Evolutionary conservation across 1,140 invertebrate species (phyloP).

Genomic region (Eueides isabella): DNA sequence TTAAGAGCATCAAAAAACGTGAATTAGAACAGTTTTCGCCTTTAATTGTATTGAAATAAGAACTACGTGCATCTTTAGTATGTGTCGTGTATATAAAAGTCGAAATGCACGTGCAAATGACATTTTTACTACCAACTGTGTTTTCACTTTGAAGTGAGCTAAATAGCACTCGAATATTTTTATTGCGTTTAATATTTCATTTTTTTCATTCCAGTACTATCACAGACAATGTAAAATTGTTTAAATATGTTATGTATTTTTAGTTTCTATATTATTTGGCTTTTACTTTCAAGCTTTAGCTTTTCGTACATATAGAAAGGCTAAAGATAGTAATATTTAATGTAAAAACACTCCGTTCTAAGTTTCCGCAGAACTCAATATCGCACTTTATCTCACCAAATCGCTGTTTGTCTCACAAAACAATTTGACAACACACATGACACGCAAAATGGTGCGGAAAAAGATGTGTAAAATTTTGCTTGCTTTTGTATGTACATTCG

Average conservation of each 20-base stretch:
- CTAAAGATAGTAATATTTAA: no score
- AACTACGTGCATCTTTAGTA: slow-evolving; percentile 6
- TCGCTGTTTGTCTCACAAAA: no score
- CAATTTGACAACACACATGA: no score
- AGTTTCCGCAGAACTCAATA: no score
- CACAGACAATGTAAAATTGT: slow-evolving; percentile 7
- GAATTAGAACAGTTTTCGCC: slow-evolving; percentile 17
- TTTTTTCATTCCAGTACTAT: background rate
- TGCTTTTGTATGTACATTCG: no score
- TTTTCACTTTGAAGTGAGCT: slow-evolving; percentile 40
- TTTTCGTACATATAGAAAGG: no score
- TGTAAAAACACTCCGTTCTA: no score
- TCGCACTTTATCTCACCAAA: no score
- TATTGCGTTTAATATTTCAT: slow-evolving; percentile 28
- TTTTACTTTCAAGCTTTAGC: no score
- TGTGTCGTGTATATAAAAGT: slow-evolving; percentile 29
- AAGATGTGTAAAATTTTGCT: no score
- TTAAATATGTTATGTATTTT: no score
- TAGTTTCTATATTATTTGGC: background rate
- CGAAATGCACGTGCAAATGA: slow-evolving; percentile 53
- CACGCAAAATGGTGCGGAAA: no score
- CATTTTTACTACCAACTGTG: slow-evolving; percentile 49
- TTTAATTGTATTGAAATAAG: slow-evolving; percentile 25
- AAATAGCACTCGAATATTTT: slow-evolving; percentile 32
- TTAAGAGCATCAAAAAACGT: slow-evolving; percentile 22